phyloP scores from a whole-genome alignment of 2,113 vertebrate species.

The Haliaeetus leucogaster region DNA sequence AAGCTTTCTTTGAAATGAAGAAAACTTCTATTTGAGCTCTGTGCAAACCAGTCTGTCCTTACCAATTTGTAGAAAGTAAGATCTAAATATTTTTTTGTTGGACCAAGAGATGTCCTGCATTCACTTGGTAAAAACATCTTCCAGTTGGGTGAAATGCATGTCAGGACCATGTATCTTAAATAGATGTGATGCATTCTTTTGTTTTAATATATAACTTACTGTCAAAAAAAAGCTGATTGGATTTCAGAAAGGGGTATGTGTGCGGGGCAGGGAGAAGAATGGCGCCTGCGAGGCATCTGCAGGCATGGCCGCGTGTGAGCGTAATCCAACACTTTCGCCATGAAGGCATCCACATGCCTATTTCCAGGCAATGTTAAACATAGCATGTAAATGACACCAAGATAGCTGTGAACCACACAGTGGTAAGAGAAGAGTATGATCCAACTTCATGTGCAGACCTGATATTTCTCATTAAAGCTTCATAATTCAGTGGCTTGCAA shows the following conservation, averaged over 20 bases:
- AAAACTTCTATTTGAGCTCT: neutral
- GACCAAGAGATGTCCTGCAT: neutral
- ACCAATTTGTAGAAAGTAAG: neutral
- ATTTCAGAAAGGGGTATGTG: neutral
- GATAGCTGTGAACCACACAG: neutral
- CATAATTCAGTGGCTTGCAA: fast-evolving
- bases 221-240: neutral
- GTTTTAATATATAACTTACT: neutral
- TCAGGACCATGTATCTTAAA: neutral
- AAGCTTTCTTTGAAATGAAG: neutral
- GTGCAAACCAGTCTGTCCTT: neutral
- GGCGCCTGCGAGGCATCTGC: neutral
- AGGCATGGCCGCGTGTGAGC: neutral
- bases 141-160: fast-evolving
- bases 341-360: fast-evolving
- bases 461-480: neutral
- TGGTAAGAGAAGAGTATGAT: fast-evolving
- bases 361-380: neutral
- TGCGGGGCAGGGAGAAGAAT: neutral
- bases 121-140: neutral
- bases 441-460: neutral
- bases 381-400: neutral
- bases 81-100: neutral
- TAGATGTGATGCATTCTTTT: neutral
- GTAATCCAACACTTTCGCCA: neutral